Conservation (phyloP, 2,797 vertebrate genomes). For the Ataeniobius toweri region DNA sequence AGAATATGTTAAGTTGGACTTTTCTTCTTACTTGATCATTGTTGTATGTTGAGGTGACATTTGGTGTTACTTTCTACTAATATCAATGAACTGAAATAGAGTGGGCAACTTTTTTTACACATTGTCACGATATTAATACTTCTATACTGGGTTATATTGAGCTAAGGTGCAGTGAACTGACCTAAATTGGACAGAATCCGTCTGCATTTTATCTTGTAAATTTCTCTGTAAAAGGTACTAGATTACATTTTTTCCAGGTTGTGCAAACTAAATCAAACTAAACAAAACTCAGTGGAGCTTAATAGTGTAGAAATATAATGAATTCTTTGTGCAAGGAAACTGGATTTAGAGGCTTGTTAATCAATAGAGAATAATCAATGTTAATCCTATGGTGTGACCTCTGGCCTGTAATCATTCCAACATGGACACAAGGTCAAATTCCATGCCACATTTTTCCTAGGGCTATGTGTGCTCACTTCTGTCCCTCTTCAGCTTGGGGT, state of each 20-base stretch:
- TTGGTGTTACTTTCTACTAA: not conserved
- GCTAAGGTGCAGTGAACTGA: not conserved
- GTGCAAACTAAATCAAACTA: not conserved
- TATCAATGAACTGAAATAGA: not conserved
- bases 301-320: not conserved
- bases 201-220: not conserved
- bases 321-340: conserved; percentile 5
- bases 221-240: not conserved
- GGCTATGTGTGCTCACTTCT: conserved; percentile 10
- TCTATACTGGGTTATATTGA: not conserved
- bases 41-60: not conserved
- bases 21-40: not conserved
- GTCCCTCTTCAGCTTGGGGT: conserved; percentile 7
- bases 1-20: not conserved
- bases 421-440: conserved; percentile 66
- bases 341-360: conserved; percentile 7
- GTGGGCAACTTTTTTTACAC: not conserved
- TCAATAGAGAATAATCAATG: conserved; percentile 36
- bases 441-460: conserved; percentile 36
- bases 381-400: not conserved
- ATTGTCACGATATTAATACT: not conserved
- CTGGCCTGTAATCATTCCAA: conserved; percentile 61
- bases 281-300: not conserved
- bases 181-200: not conserved
- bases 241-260: not conserved